phyloP scores from a whole-genome alignment of 2,113 vertebrate species.

The Scalopus aquaticus region DNA sequence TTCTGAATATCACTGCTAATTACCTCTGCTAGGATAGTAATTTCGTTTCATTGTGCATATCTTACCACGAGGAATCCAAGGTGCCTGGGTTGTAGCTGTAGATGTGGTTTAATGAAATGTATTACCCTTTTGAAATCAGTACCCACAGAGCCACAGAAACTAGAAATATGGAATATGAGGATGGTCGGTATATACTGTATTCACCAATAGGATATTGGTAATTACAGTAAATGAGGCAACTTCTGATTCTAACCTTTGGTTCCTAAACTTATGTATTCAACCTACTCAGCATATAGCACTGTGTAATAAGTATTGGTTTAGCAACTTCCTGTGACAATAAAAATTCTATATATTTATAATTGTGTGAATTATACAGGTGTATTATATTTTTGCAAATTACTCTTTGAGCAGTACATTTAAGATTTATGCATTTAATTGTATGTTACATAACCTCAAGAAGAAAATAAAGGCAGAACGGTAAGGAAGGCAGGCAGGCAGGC shows the following conservation, averaged over 20 bases:
- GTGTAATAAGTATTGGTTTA: neutral
- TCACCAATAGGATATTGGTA: neutral
- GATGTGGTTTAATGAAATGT: neutral
- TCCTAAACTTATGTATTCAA: neutral
- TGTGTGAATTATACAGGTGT: neutral
- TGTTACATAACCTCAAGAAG: neutral
- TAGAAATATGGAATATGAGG: neutral
- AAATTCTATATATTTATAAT: neutral
- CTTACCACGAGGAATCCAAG: neutral
- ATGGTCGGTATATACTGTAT: neutral
- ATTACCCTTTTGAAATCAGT: neutral
- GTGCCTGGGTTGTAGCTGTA: neutral
- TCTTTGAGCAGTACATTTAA: neutral
- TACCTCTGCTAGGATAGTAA: neutral
- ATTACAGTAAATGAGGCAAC: neutral
- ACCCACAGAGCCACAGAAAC: neutral
- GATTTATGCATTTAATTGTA: neutral
- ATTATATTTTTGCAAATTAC: neutral
- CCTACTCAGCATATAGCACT: neutral
- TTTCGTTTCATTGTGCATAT: neutral
- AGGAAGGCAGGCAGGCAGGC: too few species aligned
- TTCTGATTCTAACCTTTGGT: neutral
- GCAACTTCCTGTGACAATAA: neutral
- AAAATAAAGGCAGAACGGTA: neutral
- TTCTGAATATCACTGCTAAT: neutral